These are phyloP conservation scores for Pseudochromis fuscus DNA, from an alignment of 2,797 vertebrate genomes.

Conservation along the genomic window DNA sequence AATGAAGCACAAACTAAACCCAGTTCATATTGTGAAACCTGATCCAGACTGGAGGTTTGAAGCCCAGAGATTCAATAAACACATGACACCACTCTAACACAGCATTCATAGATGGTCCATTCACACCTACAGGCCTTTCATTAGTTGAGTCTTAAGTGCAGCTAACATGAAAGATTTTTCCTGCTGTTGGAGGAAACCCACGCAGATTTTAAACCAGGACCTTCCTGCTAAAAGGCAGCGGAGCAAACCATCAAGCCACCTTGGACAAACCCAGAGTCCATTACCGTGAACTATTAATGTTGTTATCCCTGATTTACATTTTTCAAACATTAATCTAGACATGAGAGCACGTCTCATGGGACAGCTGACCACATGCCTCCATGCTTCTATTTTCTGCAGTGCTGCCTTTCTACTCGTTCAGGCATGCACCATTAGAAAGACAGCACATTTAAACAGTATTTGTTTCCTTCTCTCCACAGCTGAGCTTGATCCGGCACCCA, in stretches of 20 bases:
- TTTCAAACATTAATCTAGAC: slow-evolving; percentile 33
- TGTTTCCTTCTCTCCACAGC: slow-evolving; percentile 51
- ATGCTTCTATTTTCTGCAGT: slow-evolving; percentile 24
- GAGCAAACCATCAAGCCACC: background rate
- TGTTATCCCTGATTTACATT: slow-evolving; percentile 25
- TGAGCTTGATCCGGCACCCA: slow-evolving; percentile 24
- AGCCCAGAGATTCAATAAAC: background rate
- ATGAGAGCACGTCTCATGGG: slow-evolving; percentile 25
- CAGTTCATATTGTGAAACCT: slow-evolving; percentile 6
- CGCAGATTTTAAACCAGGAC: background rate
- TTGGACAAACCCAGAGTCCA: background rate
- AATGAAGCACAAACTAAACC: background rate
- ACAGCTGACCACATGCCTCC: slow-evolving; percentile 53
- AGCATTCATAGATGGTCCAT: background rate
- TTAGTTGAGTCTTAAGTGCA: slow-evolving; percentile 5
- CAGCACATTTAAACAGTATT: slow-evolving; percentile 49
- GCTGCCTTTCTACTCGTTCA: slow-evolving; percentile 39
- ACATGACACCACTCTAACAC: slow-evolving; percentile 12
- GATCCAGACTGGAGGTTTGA: slow-evolving; percentile 27
- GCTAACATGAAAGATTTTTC: slow-evolving; percentile 4
- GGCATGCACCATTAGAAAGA: slow-evolving; percentile 49
- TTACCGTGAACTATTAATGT: slow-evolving; percentile 12
- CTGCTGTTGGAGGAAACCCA: background rate
- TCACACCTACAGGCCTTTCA: slow-evolving; percentile 2
- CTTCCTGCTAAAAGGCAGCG: background rate